Base-by-base conservation (phyloP, 2,888 invertebrate genomes). In the Stenodera caucasica region DNA sequence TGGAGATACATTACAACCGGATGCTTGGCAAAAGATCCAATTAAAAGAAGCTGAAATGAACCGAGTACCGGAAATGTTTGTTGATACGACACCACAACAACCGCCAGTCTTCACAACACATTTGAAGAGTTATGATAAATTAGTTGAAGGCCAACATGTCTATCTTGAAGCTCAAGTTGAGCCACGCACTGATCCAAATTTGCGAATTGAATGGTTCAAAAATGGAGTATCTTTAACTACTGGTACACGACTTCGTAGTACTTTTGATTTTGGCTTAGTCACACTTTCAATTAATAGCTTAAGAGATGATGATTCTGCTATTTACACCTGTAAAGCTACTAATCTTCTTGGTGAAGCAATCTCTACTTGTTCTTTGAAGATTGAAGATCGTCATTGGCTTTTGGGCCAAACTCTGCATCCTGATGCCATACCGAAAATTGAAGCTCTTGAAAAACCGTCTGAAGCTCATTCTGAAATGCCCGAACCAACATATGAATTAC, bases 21-120 rank as follows among this genome's bases (percentile, higher is more conserved):
- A 95, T 76, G 90, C 92, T 35, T 96, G 93, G 94, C 92, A 91
- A 80, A 93, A 93, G 82, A 96, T 94, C 72, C 92, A 91, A 75
- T 82, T 91, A 32, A 92, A 95, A 77, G 96, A 97, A 83, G 93
- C 94, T 12, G 92, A 94, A 64, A 92, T 92, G 91, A 92, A 93
- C 77, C 90, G 88, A 77, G 92, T 93, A 37, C 93, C 94, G 1
- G 90, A 92, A 81, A 91, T 91, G 90, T 92, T 92, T 78, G 85
- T 92, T 18, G 94, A 94, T 74, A 87, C 90, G 2, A 89, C 90
- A 60, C 91, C 91, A 1, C 92, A 92, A 77, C 92, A 96, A 80
- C 94, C 96, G 51, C 97, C 97, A 26, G 94, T 96, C n/a, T 97
- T 97, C 76, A 96, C 94, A 2, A 94, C 93, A 23, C 96, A 96